Evolutionary conservation across 2,113 vertebrate genomes (phyloP), one percentile per base, ranked within the genome.

Genomic region (Myotis davidii): DNA sequence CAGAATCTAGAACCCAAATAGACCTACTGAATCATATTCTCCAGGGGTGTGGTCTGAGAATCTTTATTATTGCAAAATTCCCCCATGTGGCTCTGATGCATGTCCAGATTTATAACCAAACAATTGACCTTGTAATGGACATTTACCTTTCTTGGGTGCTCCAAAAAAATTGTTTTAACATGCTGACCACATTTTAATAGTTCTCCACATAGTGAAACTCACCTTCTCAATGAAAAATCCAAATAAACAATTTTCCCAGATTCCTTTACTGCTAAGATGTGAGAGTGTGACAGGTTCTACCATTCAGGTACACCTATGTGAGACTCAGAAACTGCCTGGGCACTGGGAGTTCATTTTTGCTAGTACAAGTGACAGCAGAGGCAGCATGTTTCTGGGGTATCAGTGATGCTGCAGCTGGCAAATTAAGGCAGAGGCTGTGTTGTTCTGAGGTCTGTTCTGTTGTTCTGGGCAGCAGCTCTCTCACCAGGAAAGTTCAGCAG

Each of bases 201-300:
- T 54, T 88, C 64, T 78, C 64, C 17, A 50, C 59, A 61, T 54
- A 74, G 25, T 88, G 45, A 90, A n/a, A 54, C 39, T 82, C 32
- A 70, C 39, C 21, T 93, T 81, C 50, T 17, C 50, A 39, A 14
- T 76, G 32, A 76, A 85, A 78, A 93, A 74, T 70, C 42, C 61
- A 79, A 88, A 67, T 86, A 90, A 91, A 65, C 25, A 14, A n/a
- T 77, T 81, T 85, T 34, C 21, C 70, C 67, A 94, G 56, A 12
- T 64, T 88, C 25, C 29, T 42, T 89, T 85, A 13, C 78, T 56
- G 10, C 52, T 76, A 84, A 21, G 21, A 61, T 91, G 27, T 9
- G 39, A 42, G 27, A 9, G 1, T 72, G 2, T 85, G 52, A 88
- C 9, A 64, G 61, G 42, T 61, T 70, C 91, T 94, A 76, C 29